phyloP scores from a whole-genome alignment of 2,113 vertebrate species.

The Tichodroma muraria region DNA sequence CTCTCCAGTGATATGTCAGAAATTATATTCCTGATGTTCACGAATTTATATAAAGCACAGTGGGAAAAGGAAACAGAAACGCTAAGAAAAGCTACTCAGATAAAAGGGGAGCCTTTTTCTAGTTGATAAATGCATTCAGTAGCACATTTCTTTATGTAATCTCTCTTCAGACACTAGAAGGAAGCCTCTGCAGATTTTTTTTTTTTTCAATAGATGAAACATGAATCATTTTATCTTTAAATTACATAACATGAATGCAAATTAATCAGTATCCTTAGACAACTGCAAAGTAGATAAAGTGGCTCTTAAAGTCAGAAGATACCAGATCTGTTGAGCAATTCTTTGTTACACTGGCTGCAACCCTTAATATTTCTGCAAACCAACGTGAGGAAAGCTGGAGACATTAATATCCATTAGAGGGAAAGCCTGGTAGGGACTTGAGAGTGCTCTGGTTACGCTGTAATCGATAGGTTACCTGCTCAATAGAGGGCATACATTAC shows the following conservation, averaged over 20 bases:
- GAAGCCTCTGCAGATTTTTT: not conserved
- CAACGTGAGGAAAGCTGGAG: not conserved
- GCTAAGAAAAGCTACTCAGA: not conserved
- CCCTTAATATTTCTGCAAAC: not conserved
- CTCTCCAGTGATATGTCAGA: not conserved
- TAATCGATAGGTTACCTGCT: constrained; percentile 20
- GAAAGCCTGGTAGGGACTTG: not conserved
- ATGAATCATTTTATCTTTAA: not conserved
- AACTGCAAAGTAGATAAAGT: not conserved
- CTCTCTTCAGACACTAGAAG: not conserved
- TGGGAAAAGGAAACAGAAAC: not conserved
- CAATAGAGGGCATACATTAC: not conserved
- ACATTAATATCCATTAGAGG: not conserved
- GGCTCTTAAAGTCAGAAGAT: not conserved
- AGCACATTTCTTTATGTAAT: not conserved
- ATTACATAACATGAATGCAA: not conserved
- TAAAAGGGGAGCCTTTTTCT: not conserved
- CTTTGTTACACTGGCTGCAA: not conserved
- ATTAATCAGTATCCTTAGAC: not conserved
- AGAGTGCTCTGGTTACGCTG: not conserved
- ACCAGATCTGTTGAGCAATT: not conserved
- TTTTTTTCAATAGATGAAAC: not conserved
- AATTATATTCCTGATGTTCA: not conserved
- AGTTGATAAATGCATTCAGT: not conserved
- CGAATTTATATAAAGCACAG: not conserved